Evolutionary conservation across 2,888 invertebrate genomes (phyloP).

Genomic region (Liopterus haemorrhoidalis): DNA sequence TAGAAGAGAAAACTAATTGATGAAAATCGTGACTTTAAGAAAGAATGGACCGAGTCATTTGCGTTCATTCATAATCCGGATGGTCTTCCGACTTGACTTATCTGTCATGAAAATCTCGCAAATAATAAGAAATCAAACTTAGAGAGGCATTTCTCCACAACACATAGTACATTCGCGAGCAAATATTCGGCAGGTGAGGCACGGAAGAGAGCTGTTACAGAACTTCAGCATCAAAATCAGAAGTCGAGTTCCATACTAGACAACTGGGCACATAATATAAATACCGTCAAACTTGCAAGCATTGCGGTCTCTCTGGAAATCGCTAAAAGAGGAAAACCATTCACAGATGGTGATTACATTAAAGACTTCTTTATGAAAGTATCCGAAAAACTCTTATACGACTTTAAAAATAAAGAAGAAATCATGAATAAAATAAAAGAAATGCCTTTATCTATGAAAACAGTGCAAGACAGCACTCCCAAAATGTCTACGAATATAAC

Average conservation of each 20-base stretch:
- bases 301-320: slow-evolving; percentile 23
- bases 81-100: slow-evolving; percentile 24
- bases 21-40: slow-evolving; percentile 29
- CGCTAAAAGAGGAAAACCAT: slow-evolving; percentile 27
- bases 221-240: slow-evolving; percentile 25
- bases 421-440: slow-evolving; percentile 26
- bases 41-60: slow-evolving; percentile 30
- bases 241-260: slow-evolving; percentile 32
- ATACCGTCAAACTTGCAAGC: slow-evolving; percentile 23
- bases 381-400: slow-evolving; percentile 32
- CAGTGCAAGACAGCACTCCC: slow-evolving; percentile 30
- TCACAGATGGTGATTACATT: slow-evolving; percentile 27
- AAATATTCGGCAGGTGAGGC: slow-evolving; percentile 32
- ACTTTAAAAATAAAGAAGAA: slow-evolving; percentile 33
- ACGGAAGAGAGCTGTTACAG: slow-evolving; percentile 29
- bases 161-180: slow-evolving; percentile 26
- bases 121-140: slow-evolving; percentile 30
- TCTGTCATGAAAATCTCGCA: slow-evolving; percentile 30
- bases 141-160: slow-evolving; percentile 25
- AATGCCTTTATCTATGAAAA: slow-evolving; percentile 30
- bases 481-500: slow-evolving; percentile 31
- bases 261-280: slow-evolving; percentile 27
- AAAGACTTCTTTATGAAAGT: slow-evolving; percentile 29
- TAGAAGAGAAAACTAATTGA: slow-evolving; percentile 24
- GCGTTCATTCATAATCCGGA: slow-evolving; percentile 27